Evolutionary conservation across 2,888 invertebrate species (phyloP).

Genomic region (Andrena minutula): DNA sequence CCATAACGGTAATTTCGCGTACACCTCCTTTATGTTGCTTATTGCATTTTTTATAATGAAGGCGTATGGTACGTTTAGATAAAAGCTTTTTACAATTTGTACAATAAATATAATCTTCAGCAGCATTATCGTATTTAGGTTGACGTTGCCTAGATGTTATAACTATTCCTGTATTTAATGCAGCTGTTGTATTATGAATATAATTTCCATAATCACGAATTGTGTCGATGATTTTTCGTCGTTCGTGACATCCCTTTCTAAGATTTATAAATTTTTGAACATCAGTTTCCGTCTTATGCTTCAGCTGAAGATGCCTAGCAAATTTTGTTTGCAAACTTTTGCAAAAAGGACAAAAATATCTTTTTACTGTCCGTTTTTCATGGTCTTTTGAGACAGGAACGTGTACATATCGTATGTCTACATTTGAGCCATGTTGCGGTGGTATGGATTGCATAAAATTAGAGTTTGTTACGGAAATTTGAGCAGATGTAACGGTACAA

Average conservation of each 20-base stretch:
- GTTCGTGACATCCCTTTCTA: conserved; percentile 27
- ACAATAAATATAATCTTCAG: conserved; percentile 3
- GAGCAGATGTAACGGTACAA: neutral
- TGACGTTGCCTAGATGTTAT: conserved; percentile 60
- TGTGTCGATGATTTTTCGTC: conserved; percentile 46
- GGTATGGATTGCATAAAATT: neutral
- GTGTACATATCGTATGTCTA: neutral
- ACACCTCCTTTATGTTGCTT: no score
- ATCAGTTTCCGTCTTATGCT: conserved; percentile 53
- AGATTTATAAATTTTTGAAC: conserved; percentile 54
- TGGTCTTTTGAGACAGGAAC: neutral
- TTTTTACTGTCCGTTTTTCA: neutral
- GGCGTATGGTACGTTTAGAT: no score
- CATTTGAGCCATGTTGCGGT: neutral
- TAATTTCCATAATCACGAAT: conserved; percentile 56
- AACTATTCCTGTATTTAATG: conserved; percentile 59
- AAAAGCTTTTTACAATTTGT: no score
- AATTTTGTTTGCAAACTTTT: conserved; percentile 50
- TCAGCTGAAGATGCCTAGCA: neutral
- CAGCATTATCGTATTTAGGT: conserved; percentile 34
- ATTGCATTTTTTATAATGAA: no score
- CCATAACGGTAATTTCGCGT: no score
- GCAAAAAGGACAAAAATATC: conserved; percentile 66
- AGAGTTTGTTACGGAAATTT: neutral
- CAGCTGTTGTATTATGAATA: conserved; percentile 51